phyloP scores from a whole-genome alignment of 2,888 invertebrate genomes.

The Macroteleia sp. region DNA sequence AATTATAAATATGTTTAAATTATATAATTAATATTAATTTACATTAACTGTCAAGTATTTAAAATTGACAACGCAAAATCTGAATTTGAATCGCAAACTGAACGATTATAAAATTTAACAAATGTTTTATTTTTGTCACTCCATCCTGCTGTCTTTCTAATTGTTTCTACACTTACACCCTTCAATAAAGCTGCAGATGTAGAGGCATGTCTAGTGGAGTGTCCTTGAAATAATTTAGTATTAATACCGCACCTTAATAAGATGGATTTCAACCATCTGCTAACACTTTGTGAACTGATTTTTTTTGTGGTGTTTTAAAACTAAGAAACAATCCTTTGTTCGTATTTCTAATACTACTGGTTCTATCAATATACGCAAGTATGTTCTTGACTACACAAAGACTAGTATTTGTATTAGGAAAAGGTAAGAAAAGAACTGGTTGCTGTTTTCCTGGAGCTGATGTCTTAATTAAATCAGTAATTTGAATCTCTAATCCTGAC shows the following conservation, averaged over 20 bases:
- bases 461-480: conserved; percentile 50
- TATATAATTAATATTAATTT: too few species aligned
- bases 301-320: conserved; percentile 28
- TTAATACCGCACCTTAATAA: conserved; percentile 39
- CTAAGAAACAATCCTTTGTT: conserved; percentile 23
- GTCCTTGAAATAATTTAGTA: conserved; percentile 37
- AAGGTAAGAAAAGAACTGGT: conserved; percentile 24
- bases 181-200: conserved; percentile 18
- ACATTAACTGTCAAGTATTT: too few species aligned
- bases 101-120: not conserved
- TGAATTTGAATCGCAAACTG: not conserved
- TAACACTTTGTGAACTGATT: conserved; percentile 20
- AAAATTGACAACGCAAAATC: not conserved
- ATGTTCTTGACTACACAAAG: conserved; percentile 28
- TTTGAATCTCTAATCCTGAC: not conserved
- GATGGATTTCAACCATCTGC: conserved; percentile 46
- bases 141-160: not conserved
- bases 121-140: not conserved
- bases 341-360: conserved; percentile 15
- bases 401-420: conserved; percentile 8
- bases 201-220: conserved; percentile 48
- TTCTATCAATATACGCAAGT: conserved; percentile 16
- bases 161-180: not conserved
- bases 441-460: conserved; percentile 27
- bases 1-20: too few species aligned